Evolutionary conservation across 2,888 invertebrate species (phyloP).

Genomic region (Caenorhabditis macrosperma): DNA sequence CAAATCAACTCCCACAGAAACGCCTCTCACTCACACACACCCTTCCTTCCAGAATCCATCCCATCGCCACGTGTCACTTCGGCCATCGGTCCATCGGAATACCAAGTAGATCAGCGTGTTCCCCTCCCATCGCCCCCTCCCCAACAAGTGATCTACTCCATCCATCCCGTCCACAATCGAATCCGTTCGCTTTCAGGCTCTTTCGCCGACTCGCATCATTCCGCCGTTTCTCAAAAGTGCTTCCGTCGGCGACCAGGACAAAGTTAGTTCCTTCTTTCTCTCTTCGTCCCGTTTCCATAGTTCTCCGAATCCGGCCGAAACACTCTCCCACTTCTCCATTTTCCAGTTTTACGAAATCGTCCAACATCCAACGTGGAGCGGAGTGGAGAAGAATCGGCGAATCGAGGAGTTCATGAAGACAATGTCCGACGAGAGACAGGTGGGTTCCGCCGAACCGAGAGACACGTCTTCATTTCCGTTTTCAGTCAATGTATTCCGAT

Average conservation of each 20-base stretch:
- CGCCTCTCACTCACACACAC: no score
- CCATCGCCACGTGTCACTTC: constrained; percentile 22
- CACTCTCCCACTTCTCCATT: not conserved
- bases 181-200: not conserved
- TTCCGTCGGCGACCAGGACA: constrained; percentile 61
- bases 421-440: constrained; percentile 64
- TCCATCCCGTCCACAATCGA: no score
- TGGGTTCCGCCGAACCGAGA: constrained; percentile 7
- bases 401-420: constrained; percentile 67
- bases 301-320: not conserved
- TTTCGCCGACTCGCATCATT: constrained; percentile 61
- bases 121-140: constrained; percentile 16
- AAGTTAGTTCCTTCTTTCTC: constrained; percentile 50
- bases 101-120: constrained; percentile 40
- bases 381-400: constrained; percentile 61
- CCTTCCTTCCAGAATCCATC: constrained; percentile 23
- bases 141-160: no score
- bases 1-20: constrained; percentile 39
- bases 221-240: constrained; percentile 70
- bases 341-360: constrained; percentile 72
- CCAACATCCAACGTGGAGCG: constrained; percentile 67
- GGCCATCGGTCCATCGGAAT: constrained; percentile 28
- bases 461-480: no score
- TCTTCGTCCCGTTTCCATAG: constrained; percentile 14
- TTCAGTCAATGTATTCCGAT: constrained; percentile 44